Conservation (phyloP, 2,888 invertebrate genomes). For the Ethmia dodecea region DNA sequence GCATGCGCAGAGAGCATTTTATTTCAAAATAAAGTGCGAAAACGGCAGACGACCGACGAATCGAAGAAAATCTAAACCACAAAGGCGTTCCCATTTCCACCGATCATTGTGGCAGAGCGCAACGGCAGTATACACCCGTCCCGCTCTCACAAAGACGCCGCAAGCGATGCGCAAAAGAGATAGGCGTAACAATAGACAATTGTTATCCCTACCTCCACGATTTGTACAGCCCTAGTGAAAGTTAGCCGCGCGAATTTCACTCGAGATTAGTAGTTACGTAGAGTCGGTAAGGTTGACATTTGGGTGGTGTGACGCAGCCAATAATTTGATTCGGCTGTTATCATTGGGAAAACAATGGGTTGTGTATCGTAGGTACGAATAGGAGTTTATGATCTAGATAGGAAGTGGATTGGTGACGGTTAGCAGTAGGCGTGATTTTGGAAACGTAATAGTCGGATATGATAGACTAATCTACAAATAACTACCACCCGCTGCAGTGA, state of each 20-base stretch:
- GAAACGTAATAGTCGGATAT: no score
- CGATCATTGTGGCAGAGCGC: conserved; percentile 50
- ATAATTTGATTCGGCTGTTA: conserved; percentile 69
- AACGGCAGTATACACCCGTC: conserved; percentile 34
- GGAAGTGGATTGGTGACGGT: conserved; percentile 39
- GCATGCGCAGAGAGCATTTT: conserved; percentile 47
- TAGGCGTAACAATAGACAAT: conserved; percentile 74
- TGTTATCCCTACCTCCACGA: conserved; percentile 65
- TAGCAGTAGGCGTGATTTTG: no score
- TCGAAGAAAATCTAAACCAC: conserved; percentile 58
- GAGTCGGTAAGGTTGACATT: conserved; percentile 31
- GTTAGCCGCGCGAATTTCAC: conserved; percentile 33
- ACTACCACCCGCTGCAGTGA: no score
- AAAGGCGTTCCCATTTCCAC: conserved; percentile 54
- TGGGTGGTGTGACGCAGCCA: conserved; percentile 39
- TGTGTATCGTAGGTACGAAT: conserved; percentile 41
- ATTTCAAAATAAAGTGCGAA: conserved; percentile 31
- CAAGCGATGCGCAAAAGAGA: conserved; percentile 62
- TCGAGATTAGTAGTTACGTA: conserved; percentile 11
- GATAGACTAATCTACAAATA: no score
- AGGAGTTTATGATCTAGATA: conserved; percentile 31
- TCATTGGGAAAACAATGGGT: conserved; percentile 69
- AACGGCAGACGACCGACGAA: conserved; percentile 40
- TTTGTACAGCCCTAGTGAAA: conserved; percentile 48
- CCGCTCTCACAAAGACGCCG: conserved; percentile 51